Conservation (phyloP, 2,797 vertebrate genomes). For the Megaceryle alcyon region DNA sequence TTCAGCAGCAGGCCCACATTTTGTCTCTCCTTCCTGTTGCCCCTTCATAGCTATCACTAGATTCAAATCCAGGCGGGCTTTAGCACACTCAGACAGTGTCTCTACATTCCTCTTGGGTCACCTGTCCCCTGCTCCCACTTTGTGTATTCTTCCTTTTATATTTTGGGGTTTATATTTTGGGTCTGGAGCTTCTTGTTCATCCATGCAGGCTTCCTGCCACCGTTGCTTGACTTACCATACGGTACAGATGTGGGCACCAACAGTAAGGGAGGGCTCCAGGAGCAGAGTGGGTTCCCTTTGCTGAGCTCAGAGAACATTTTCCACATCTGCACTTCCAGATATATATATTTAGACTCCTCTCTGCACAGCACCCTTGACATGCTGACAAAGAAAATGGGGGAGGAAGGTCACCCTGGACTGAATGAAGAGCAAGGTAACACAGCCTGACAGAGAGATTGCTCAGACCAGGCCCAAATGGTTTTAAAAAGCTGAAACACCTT, state of each 20-base stretch:
- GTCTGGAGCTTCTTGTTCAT: background rate
- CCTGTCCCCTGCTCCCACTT: background rate
- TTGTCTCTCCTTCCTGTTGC: background rate
- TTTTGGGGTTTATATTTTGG: background rate
- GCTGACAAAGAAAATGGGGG: background rate
- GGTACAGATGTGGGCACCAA: background rate
- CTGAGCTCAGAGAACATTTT: background rate
- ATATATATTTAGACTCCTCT: background rate
- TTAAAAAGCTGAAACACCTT: background rate
- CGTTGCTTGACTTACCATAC: background rate
- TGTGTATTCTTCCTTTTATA: background rate
- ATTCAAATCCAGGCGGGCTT: background rate
- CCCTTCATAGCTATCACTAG: background rate
- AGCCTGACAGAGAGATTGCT: background rate
- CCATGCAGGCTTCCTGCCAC: background rate
- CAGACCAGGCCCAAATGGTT: background rate
- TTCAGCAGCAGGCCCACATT: background rate
- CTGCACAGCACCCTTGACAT: background rate
- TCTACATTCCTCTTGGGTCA: background rate
- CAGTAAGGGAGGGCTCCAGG: background rate
- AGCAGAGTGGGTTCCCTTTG: background rate
- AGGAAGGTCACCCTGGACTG: background rate
- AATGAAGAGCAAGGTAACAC: background rate
- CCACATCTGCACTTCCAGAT: background rate
- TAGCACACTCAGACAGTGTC: too few species aligned